A percentile compares a stretch with the other conserved stretches of the same genome.
phyloP scores from a whole-genome alignment of 2,797 vertebrate genomes.

The Macroramphosus scolopax region DNA sequence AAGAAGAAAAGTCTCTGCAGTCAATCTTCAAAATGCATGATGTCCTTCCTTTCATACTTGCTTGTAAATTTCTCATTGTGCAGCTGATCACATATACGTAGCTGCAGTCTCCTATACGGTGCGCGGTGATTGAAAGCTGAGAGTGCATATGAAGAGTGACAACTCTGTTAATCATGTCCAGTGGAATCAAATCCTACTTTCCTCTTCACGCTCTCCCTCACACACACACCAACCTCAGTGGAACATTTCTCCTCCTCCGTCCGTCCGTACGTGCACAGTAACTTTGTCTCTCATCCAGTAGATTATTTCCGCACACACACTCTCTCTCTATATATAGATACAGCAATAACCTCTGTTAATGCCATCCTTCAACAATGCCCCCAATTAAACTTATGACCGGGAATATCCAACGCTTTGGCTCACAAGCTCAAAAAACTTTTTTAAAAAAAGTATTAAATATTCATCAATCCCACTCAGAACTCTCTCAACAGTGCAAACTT shows the following conservation, averaged over 20 bases:
- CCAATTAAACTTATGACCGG: conserved; percentile 58
- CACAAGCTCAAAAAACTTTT: conserved; percentile 1
- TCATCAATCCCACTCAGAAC: not conserved
- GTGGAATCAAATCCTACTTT: too few relatives aligned
- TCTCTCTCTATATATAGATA: too few relatives aligned
- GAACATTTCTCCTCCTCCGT: too few relatives aligned
- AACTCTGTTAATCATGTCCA: too few relatives aligned
- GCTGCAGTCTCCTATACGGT: conserved; percentile 1
- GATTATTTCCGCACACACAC: conserved; percentile 3
- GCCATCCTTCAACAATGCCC: conserved; percentile 36
- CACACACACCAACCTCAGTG: too few relatives aligned
- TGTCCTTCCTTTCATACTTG: not conserved
- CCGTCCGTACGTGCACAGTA: not conserved
- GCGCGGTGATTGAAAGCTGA: conserved; percentile 19
- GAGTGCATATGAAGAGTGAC: too few relatives aligned
- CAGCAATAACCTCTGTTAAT: conserved; percentile 28
- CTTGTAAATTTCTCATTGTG: conserved; percentile 2
- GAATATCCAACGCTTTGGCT: conserved; percentile 3
- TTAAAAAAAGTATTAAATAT: conserved; percentile 8
- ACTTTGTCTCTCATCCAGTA: conserved; percentile 3
- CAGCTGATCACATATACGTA: conserved; percentile 8
- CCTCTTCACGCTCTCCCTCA: too few relatives aligned
- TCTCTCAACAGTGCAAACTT: not conserved
- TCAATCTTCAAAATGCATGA: too few relatives aligned
- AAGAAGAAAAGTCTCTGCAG: not conserved